Percentiles rank a stretch among this genome's conserved stretches.
These are phyloP conservation scores for Poeciliopsis turneri DNA, from an alignment of 2,797 vertebrate species.

Conservation along the genomic window DNA sequence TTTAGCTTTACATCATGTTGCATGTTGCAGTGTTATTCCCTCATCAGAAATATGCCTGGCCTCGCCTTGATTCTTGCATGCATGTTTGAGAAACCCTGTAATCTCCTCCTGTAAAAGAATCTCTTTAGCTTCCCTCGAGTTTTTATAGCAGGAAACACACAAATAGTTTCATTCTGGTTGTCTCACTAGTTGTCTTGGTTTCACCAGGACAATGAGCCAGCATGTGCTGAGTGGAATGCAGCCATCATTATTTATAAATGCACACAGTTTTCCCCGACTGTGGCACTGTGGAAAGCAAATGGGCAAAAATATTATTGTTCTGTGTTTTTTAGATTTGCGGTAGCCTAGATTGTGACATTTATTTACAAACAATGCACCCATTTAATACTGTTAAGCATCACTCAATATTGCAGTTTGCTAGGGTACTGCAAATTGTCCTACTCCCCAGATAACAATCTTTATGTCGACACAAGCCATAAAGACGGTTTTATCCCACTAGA, in stretches of 20 bases:
- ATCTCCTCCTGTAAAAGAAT: background rate
- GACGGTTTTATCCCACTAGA: background rate
- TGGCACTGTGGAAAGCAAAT: background rate
- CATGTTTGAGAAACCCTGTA: too few species aligned
- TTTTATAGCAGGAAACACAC: background rate
- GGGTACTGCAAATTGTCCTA: background rate
- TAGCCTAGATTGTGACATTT: background rate
- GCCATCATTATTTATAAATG: conserved; percentile 2
- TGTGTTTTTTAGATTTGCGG: background rate
- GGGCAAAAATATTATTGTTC: background rate
- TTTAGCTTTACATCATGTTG: too few species aligned
- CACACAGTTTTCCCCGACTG: background rate
- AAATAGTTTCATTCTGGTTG: background rate
- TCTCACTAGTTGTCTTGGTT: background rate
- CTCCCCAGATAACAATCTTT: background rate
- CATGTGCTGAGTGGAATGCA: conserved; percentile 2
- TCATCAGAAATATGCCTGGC: too few species aligned
- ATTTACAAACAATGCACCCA: background rate
- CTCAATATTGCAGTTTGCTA: background rate
- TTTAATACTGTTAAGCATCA: background rate
- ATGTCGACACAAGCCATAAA: background rate
- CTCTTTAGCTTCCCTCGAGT: background rate
- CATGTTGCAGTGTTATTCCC: too few species aligned
- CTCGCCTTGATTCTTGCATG: too few species aligned
- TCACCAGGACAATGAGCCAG: conserved; percentile 4